phyloP scores from a whole-genome alignment of 2,113 vertebrate genomes.

The Crotalus helleri region DNA sequence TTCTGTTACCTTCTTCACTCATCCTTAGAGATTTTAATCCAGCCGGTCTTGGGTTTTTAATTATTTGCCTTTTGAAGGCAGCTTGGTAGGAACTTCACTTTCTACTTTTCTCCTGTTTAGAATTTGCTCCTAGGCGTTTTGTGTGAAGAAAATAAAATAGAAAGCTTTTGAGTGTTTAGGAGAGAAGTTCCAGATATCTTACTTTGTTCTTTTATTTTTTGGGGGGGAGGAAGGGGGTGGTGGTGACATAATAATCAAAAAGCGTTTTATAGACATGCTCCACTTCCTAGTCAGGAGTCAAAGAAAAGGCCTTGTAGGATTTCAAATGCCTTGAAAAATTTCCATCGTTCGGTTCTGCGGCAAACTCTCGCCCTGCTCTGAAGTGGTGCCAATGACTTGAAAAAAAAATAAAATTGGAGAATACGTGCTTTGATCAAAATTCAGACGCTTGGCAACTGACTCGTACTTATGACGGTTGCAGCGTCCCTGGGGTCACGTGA shows the following conservation, averaged over 20 bases:
- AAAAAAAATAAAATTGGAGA: not conserved
- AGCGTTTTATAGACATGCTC: not conserved
- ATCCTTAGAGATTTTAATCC: constrained; percentile 41
- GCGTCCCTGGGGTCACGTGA: too few species aligned
- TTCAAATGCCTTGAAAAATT: not conserved
- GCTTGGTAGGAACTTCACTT: not conserved
- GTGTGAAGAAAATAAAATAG: not conserved
- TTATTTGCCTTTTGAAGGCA: constrained; percentile 36
- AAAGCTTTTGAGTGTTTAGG: not conserved
- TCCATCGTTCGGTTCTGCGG: not conserved
- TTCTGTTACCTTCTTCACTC: constrained; percentile 39
- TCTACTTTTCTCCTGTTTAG: constrained; percentile 23
- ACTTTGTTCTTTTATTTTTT: not conserved
- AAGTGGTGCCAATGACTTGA: not conserved
- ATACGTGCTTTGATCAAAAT: too few species aligned
- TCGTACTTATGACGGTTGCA: too few species aligned
- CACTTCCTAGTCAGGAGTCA: not conserved
- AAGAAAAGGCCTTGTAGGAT: not conserved
- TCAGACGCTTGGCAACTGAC: too few species aligned
- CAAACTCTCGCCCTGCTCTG: not conserved
- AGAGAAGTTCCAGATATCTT: not conserved
- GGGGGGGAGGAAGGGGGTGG: accelerated
- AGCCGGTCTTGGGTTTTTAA: constrained; percentile 43
- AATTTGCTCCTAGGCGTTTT: constrained; percentile 18
- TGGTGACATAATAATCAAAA: not conserved